phyloP scores from a whole-genome alignment of 1,140 invertebrate species.

The Aricia agestis region DNA sequence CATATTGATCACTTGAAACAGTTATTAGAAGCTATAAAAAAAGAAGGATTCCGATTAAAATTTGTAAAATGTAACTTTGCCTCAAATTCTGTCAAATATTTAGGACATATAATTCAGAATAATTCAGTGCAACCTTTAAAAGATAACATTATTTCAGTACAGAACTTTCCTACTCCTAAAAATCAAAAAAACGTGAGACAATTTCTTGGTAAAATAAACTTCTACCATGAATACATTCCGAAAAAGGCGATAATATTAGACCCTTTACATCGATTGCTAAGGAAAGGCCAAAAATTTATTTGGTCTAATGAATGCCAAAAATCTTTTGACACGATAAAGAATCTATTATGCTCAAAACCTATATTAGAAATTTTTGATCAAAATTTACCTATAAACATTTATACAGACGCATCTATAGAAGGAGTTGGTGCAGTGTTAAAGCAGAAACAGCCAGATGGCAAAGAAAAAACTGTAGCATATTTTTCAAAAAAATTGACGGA shows the following conservation, averaged over 20 bases:
- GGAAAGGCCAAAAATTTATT: slow-evolving; percentile 21
- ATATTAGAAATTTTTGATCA: slow-evolving; percentile 21
- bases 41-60: not conserved
- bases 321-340: slow-evolving; percentile 2
- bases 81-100: no score
- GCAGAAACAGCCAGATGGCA: slow-evolving; percentile 27
- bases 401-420: slow-evolving; percentile 21
- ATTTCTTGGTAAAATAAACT: slow-evolving; percentile 17
- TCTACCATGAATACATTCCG: slow-evolving; percentile 9
- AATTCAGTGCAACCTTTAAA: no score
- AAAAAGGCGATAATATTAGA: slow-evolving; percentile 2
- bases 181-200: not conserved
- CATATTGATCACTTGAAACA: not conserved
- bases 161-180: not conserved
- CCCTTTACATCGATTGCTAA: slow-evolving; percentile 6
- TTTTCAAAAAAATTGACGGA: slow-evolving; percentile 33
- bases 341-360: slow-evolving; percentile 12
- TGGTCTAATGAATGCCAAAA: slow-evolving; percentile 31
- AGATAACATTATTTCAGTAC: slow-evolving; percentile 7
- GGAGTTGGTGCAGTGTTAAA: slow-evolving; percentile 37
- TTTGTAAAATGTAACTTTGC: not conserved
- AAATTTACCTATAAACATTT: slow-evolving; percentile 20
- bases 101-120: no score
- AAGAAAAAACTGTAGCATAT: slow-evolving; percentile 11
- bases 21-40: slow-evolving; percentile 9